Evolutionary conservation across 64 coral and sea anemone genomes (phyloP).

Genomic region (Orbicella faveolata): DNA sequence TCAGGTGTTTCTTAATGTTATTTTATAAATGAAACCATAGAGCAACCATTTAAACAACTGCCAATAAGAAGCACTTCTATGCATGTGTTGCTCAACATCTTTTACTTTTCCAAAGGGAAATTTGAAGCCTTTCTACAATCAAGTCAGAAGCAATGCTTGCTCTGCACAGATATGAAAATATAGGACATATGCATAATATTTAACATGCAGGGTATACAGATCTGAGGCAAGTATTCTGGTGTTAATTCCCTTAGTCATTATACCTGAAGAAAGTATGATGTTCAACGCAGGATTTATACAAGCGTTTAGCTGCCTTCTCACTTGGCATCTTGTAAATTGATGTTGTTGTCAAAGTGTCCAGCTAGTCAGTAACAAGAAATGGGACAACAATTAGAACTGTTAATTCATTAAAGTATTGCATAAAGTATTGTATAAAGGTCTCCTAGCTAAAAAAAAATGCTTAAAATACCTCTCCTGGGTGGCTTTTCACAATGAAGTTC

Average conservation of each 20-base stretch:
- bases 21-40: too few species aligned
- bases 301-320: constrained; percentile 87
- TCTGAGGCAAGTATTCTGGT: too few species aligned
- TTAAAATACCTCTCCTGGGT: constrained; percentile 85
- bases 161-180: too few species aligned
- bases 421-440: too few species aligned
- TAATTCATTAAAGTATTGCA: not conserved
- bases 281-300: constrained; percentile 97
- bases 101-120: not conserved
- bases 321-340: constrained; percentile 85
- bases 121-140: not conserved
- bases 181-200: too few species aligned
- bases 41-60: too few species aligned
- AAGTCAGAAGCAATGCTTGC: not conserved
- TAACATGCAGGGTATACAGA: not conserved
- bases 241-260: not conserved
- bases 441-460: not conserved
- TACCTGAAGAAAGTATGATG: constrained; percentile 99
- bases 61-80: not conserved
- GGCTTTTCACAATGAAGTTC: constrained; percentile 78
- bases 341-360: constrained; percentile 78
- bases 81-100: not conserved
- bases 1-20: too few species aligned
- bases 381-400: not conserved
- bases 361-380: constrained; percentile 27